These are phyloP conservation scores for Bemisia tabaci DNA, from an alignment of 1,140 invertebrate species.

Conservation along the genomic window DNA sequence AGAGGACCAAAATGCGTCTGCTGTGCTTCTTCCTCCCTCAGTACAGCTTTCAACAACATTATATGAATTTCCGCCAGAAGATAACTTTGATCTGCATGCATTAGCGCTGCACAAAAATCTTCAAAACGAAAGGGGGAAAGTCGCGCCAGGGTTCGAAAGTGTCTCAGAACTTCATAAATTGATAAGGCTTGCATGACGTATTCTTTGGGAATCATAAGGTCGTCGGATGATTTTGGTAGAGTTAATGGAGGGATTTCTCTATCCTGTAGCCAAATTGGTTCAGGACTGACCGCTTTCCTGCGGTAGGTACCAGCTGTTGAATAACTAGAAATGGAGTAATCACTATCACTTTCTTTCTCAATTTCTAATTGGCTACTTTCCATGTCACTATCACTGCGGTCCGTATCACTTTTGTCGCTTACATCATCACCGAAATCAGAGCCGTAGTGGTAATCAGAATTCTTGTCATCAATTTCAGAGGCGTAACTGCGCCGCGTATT, in stretches of 20 bases:
- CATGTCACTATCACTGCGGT: conserved; percentile 46
- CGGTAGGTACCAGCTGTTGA: conserved; percentile 44
- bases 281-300: conserved; percentile 61
- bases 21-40: conserved; percentile 88
- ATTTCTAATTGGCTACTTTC: conserved; percentile 35
- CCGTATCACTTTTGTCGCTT: conserved; percentile 60
- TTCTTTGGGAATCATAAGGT: conserved; percentile 66
- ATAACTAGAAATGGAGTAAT: conserved; percentile 66
- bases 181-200: conserved; percentile 64
- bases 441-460: conserved; percentile 79
- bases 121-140: conserved; percentile 90
- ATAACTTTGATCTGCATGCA: conserved; percentile 80
- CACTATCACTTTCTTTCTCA: conserved; percentile 61
- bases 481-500: conserved; percentile 38
- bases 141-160: conserved; percentile 67
- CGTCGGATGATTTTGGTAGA: conserved; percentile 78
- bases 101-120: conserved; percentile 86
- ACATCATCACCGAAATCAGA: conserved; percentile 77
- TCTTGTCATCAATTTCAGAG: conserved; percentile 52
- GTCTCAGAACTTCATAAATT: conserved; percentile 86
- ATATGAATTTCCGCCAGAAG: conserved; percentile 86
- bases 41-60: conserved; percentile 73
- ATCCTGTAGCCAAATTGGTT: conserved; percentile 69
- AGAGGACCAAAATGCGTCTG: conserved; percentile 89
- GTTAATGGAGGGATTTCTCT: conserved; percentile 58